Evolutionary conservation across 2,797 vertebrate genomes (phyloP).

Genomic region (Sebastes steindachneri): DNA sequence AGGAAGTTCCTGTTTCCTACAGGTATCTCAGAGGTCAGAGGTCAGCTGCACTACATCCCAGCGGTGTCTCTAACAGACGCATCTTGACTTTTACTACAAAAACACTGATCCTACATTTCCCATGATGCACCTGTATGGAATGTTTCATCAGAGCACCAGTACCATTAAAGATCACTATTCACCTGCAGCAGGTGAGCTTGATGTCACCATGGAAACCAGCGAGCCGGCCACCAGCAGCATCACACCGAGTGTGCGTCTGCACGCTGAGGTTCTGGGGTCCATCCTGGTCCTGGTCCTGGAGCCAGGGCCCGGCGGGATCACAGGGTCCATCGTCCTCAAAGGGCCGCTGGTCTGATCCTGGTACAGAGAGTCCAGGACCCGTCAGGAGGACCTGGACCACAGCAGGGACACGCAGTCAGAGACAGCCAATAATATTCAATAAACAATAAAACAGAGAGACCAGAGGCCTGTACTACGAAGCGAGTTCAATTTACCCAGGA

Average conservation of each 20-base stretch:
- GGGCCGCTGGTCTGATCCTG: neutral
- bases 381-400: constrained; percentile 63
- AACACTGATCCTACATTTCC: neutral
- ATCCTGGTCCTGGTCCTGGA: constrained; percentile 36
- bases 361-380: constrained; percentile 6
- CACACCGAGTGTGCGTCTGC: constrained; percentile 26
- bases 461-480: no score
- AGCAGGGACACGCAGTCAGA: neutral
- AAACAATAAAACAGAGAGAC: no score
- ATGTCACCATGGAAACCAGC: constrained; percentile 70
- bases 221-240: constrained; percentile 60
- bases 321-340: constrained; percentile 67
- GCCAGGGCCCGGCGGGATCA: constrained; percentile 26
- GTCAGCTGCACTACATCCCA: no score
- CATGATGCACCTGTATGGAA: neutral
- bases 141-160: neutral
- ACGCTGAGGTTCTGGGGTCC: constrained; percentile 30
- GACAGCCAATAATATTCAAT: no score
- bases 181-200: constrained; percentile 77
- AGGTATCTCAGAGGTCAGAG: neutral
- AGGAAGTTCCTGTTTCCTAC: neutral
- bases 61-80: no score
- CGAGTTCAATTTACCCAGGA: no score
- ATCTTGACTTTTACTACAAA: neutral
- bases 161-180: neutral